phyloP scores from a whole-genome alignment of 2,797 vertebrate species.

The Cryptoblepharus egeriae region DNA sequence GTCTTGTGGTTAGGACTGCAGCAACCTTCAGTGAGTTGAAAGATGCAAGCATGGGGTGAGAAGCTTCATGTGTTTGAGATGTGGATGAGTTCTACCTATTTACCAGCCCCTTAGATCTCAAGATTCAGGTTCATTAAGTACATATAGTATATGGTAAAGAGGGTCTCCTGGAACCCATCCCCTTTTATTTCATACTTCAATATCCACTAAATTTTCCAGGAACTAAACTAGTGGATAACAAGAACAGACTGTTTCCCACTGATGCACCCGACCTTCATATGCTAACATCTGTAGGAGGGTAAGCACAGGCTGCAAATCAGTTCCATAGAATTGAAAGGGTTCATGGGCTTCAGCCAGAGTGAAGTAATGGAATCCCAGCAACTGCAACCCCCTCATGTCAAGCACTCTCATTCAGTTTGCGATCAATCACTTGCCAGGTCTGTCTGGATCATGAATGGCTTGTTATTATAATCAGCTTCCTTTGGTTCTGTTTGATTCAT shows the following conservation, averaged over 20 bases:
- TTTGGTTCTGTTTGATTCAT: slow-evolving; percentile 10
- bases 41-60: too few relatives aligned
- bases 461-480: slow-evolving; percentile 5
- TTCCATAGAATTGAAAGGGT: neutral
- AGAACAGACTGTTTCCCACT: neutral
- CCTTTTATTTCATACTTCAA: too few relatives aligned
- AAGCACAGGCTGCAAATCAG: neutral
- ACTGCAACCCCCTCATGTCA: neutral
- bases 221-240: too few relatives aligned
- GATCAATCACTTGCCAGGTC: slow-evolving; percentile 3
- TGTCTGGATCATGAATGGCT: slow-evolving; percentile 22
- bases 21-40: too few relatives aligned
- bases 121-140: too few relatives aligned
- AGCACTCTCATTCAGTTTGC: neutral
- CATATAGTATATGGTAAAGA: too few relatives aligned
- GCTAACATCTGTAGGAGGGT: neutral
- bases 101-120: too few relatives aligned
- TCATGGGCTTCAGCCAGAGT: neutral
- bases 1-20: too few relatives aligned
- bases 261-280: neutral
- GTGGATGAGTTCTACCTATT: too few relatives aligned
- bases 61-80: too few relatives aligned
- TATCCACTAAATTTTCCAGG: too few relatives aligned
- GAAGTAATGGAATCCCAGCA: neutral
- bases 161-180: too few relatives aligned